Conservation (phyloP, 1,140 invertebrate species). For the Aporrectodea caliginosa region DNA sequence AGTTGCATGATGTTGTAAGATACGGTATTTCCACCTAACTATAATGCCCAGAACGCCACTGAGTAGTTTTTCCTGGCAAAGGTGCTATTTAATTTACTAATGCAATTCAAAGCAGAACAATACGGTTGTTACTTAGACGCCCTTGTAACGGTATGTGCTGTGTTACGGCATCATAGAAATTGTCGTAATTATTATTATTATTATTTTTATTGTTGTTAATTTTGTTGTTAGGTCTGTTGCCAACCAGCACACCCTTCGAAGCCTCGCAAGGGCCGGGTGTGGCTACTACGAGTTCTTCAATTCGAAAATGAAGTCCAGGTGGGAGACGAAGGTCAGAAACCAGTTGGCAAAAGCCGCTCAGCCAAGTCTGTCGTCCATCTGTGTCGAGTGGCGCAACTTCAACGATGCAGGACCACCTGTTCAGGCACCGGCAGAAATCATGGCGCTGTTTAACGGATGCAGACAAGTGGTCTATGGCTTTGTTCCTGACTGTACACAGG, state of each 20-base stretch:
- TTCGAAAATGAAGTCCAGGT: constrained; percentile 49
- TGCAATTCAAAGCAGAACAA: too few relatives aligned
- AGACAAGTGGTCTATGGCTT: constrained; percentile 54
- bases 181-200: too few relatives aligned
- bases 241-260: constrained; percentile 46
- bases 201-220: too few relatives aligned
- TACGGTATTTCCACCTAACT: too few relatives aligned
- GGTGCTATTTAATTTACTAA: too few relatives aligned
- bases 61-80: too few relatives aligned
- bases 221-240: constrained; percentile 42
- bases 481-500: constrained; percentile 52
- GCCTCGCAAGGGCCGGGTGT: constrained; percentile 45
- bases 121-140: too few relatives aligned
- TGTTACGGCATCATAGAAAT: too few relatives aligned
- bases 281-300: constrained; percentile 51
- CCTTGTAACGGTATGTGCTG: too few relatives aligned
- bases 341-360: constrained; percentile 46
- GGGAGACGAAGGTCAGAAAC: constrained; percentile 46
- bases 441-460: constrained; percentile 51
- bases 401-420: constrained; percentile 38
- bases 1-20: too few relatives aligned
- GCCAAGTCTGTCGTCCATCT: constrained; percentile 47
- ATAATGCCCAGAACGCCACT: too few relatives aligned
- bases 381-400: constrained; percentile 50
- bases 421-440: constrained; percentile 50